These are phyloP conservation scores for Diceros bicornis DNA, from an alignment of 2,797 vertebrate species.

Conservation along the genomic window DNA sequence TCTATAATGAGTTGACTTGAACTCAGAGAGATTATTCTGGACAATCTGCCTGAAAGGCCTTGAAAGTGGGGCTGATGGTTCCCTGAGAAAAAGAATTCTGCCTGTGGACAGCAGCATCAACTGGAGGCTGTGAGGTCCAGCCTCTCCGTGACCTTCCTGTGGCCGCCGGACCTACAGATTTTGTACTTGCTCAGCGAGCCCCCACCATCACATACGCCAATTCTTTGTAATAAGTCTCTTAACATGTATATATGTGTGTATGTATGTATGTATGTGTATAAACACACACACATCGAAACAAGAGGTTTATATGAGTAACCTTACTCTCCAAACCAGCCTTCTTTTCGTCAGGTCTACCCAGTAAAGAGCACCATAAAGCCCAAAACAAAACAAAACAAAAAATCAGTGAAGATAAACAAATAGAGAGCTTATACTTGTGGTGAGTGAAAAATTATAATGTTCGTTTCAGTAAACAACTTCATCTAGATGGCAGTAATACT, in stretches of 20 bases:
- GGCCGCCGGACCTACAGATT: background rate
- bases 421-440: background rate
- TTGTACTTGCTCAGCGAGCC: background rate
- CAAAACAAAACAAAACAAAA: background rate
- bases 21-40: background rate
- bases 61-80: background rate
- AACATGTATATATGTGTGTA: background rate
- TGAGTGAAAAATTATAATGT: background rate
- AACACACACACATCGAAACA: background rate
- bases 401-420: background rate
- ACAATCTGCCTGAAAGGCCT: background rate
- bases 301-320: background rate
- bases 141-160: background rate
- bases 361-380: background rate
- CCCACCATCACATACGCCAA: background rate
- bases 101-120: background rate
- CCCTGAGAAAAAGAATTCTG: background rate
- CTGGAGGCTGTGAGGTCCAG: background rate
- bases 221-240: background rate
- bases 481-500: background rate
- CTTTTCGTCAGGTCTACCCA: background rate
- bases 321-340: background rate
- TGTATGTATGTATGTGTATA: background rate
- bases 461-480: background rate
- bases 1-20: slow-evolving; percentile 17